These are phyloP conservation scores for Sebastes kiyomatsui DNA, from an alignment of 2,797 vertebrate species.

Conservation along the genomic window DNA sequence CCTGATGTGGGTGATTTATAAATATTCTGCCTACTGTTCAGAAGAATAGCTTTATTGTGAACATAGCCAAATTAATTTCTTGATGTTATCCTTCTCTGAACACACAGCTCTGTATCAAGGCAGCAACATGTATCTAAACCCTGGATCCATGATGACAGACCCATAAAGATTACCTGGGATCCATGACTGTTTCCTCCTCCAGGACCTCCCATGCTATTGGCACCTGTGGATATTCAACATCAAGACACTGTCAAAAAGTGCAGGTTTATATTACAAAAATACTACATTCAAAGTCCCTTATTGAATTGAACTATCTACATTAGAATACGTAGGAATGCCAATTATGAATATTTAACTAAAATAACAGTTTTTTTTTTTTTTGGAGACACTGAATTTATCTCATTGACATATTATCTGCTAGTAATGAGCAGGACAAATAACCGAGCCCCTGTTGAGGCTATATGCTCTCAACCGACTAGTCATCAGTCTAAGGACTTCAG, in stretches of 20 bases:
- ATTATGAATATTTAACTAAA: background rate
- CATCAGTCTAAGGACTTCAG: conserved; percentile 45
- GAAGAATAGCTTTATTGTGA: background rate
- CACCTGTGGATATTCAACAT: conserved; percentile 78
- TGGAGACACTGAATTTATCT: background rate
- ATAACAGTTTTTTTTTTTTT: background rate
- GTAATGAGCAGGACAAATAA: conserved; percentile 16
- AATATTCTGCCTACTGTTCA: too few relatives aligned
- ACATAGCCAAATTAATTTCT: background rate
- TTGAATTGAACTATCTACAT: background rate
- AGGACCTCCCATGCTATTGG: conserved; percentile 86
- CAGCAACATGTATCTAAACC: background rate
- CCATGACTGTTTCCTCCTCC: conserved; percentile 88
- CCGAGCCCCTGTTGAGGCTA: conserved; percentile 23
- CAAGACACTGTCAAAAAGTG: conserved; percentile 18
- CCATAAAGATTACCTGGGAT: conserved; percentile 86
- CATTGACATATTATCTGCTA: background rate
- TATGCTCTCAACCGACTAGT: conserved; percentile 14
- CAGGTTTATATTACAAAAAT: conserved; percentile 19
- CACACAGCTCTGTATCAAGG: background rate
- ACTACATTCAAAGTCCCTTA: background rate
- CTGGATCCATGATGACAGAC: background rate
- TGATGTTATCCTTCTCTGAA: background rate
- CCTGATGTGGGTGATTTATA: too few relatives aligned
- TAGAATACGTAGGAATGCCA: conserved; percentile 9